Base-by-base conservation (phyloP, 2,888 invertebrate genomes). In the Lasioglossum vierecki region DNA sequence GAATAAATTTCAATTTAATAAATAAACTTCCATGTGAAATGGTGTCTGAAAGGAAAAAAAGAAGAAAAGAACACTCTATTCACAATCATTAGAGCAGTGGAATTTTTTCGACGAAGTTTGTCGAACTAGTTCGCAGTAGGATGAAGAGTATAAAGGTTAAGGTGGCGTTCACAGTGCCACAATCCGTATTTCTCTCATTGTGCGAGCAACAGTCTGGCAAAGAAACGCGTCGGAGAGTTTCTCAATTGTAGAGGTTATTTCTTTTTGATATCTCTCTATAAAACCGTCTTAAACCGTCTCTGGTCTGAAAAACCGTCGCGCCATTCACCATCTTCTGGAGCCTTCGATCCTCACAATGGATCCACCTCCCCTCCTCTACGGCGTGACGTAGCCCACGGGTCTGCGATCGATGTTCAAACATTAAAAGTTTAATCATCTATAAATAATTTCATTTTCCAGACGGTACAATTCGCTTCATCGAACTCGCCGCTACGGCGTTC, bases 261-360 rank as follows among this genome's bases (percentile, higher is more conserved):
- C 57, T 79, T 81, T 84, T 84, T 89, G 82, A 87, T 81, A 82
- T 70, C 81, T 66, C 41, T 79, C 41, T 79, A 68, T 82, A 76
- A 63, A 83, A 76, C 35, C 79, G 76, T 84, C 79, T 85, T 66
- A 70, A 80, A 73, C 79, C 68, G 72, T 53, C 85, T 63, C 78
- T 79, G 79, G 53, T 70, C 74, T 68, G 79, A 86, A 79, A 53
- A 3, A 53, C 53, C 76, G 74, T 39, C n/a, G 57, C 15, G 63
- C 66, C 68, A 85, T 85, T 85, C 86, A 79, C 79, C 85, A 74
- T 63, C 60, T 53, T 8, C 30, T 13, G 9, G n/a, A 53, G 53
- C 22, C 22, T 57, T 57, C 57, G 57, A 11, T 57, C 11, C 57
- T 4, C 57, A 57, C 57, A 57, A 57, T 57, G 57, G n/a, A 57